phyloP scores from a whole-genome alignment of 2,888 invertebrate species.

The Xylota segnis region DNA sequence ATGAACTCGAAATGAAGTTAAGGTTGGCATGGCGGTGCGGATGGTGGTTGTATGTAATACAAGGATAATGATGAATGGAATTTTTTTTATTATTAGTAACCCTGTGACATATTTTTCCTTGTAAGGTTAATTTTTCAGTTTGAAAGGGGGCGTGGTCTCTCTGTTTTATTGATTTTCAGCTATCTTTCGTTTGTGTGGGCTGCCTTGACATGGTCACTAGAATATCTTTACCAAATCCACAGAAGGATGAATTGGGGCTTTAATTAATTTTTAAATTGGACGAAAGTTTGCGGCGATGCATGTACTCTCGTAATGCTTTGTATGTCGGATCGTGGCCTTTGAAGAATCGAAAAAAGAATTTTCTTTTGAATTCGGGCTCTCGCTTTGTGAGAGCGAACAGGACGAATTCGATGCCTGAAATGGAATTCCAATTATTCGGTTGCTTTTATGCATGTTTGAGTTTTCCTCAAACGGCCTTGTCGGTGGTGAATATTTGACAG shows the following conservation, averaged over 20 bases:
- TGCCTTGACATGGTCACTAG: background rate
- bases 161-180: background rate
- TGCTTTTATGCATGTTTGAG: constrained; percentile 6
- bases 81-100: constrained; percentile 26
- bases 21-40: background rate
- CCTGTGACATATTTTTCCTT: constrained; percentile 25
- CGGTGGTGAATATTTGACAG: background rate
- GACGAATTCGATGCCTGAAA: constrained; percentile 21
- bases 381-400: background rate
- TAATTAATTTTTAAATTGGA: constrained; percentile 21
- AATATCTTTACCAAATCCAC: background rate
- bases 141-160: background rate
- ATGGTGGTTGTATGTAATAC: background rate
- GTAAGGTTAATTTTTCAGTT: constrained; percentile 9
- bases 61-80: constrained; percentile 58
- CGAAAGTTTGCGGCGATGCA: background rate
- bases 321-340: constrained; percentile 4
- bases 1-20: constrained; percentile 45
- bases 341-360: background rate
- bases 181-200: background rate
- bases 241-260: background rate
- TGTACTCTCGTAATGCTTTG: background rate
- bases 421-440: constrained; percentile 33
- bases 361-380: background rate
- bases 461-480: background rate